Percentiles rank a stretch among this genome's conserved stretches.
phyloP scores from a whole-genome alignment of 2,888 invertebrate species.

The Pseudanteris insignis region DNA sequence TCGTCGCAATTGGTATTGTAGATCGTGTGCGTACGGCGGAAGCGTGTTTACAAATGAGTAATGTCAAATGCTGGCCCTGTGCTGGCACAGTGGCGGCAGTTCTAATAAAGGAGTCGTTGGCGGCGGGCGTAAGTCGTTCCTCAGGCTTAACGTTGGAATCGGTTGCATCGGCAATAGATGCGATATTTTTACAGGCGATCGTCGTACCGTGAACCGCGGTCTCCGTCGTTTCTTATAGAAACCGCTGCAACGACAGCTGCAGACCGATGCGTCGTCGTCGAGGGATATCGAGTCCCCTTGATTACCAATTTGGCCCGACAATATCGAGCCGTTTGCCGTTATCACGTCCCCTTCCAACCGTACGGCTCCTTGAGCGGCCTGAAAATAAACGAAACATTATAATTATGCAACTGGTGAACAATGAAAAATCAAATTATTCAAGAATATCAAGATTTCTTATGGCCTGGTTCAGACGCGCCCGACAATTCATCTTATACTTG shows the following conservation, averaged over 20 bases:
- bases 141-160: constrained; percentile 55
- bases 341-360: constrained; percentile 97
- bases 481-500: no score
- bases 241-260: constrained; percentile 67
- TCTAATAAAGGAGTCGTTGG: constrained; percentile 61
- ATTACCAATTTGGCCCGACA: constrained; percentile 73
- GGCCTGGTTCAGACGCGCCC: no score
- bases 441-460: no score
- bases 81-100: constrained; percentile 62
- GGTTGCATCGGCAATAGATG: constrained; percentile 68
- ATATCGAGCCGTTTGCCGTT: constrained; percentile 89
- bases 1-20: constrained; percentile 52
- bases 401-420: neutral
- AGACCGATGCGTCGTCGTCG: constrained; percentile 66
- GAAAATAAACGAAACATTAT: constrained; percentile 49
- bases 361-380: constrained; percentile 95
- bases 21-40: constrained; percentile 41
- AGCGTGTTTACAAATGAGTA: constrained; percentile 47
- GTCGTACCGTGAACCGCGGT: constrained; percentile 68
- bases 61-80: constrained; percentile 65
- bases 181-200: constrained; percentile 69
- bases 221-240: constrained; percentile 64
- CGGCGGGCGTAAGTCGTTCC: constrained; percentile 54
- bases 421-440: neutral
- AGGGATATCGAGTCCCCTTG: constrained; percentile 66